phyloP scores from a whole-genome alignment of 2,888 invertebrate species.

The Trissonchulus sp. region DNA sequence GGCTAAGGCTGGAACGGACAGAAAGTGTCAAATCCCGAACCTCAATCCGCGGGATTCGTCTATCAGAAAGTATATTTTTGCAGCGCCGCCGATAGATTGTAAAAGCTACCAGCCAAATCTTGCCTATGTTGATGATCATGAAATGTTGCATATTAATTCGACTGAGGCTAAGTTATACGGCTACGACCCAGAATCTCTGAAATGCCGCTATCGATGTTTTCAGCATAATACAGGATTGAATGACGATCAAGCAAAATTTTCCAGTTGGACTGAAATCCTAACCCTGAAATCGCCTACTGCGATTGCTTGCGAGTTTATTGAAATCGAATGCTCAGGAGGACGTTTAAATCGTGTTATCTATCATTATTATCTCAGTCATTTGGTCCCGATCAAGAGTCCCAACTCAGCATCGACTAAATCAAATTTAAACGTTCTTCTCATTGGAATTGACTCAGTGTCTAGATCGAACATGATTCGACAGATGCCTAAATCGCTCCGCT shows the following conservation, averaged over 20 bases:
- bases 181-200: conserved; percentile 43
- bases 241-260: conserved; percentile 26
- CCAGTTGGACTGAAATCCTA: conserved; percentile 24
- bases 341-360: not conserved
- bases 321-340: conserved; percentile 19
- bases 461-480: conserved; percentile 51
- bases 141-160: not conserved
- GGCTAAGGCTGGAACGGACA: not conserved
- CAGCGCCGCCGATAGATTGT: not conserved
- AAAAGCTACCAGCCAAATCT: conserved; percentile 21
- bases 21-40: conserved; percentile 57
- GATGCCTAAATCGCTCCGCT: conserved; percentile 42
- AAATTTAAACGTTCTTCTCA: conserved; percentile 46
- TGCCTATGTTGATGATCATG: not conserved
- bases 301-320: conserved; percentile 27
- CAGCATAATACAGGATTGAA: conserved; percentile 28
- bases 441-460: conserved; percentile 54
- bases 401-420: not conserved
- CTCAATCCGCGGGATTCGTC: conserved; percentile 24
- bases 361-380: not conserved
- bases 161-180: conserved; percentile 45
- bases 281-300: not conserved
- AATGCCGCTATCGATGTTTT: conserved; percentile 30
- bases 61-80: not conserved
- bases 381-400: not conserved